Evolutionary conservation across 2,797 vertebrate species (phyloP), one percentile per base, ranked within the genome.

Genomic region (Crocidura indochinensis): DNA sequence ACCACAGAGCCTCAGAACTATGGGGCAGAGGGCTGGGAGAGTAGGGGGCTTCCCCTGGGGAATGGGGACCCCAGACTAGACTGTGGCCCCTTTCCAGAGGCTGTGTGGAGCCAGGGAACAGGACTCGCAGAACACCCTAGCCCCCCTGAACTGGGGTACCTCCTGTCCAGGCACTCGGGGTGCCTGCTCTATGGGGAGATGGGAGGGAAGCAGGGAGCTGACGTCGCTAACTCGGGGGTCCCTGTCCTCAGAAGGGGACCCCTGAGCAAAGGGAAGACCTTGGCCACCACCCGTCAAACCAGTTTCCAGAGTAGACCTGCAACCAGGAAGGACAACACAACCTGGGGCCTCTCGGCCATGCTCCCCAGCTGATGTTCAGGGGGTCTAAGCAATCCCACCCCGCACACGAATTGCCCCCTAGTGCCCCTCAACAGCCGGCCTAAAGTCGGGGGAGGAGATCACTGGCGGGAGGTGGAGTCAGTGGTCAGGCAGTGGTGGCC

Each of bases 231-330:
- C 72, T 27, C 51, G 10, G 12, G 12, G 0, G 6, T 17, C 68
- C 67, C 19, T 11, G 0, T 46, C 62, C 68, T n/a, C 3, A 31
- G 24, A 17, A 74, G 82, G 44, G 22, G 15, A 24, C 38, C 5
- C 82, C n/a, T 1, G 6, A 3, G 10, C 29, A 17, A 17, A 60
- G 56, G 56, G 56, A 6, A 14, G 65, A 26, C 29, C 84, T 51
- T 51, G 14, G 12, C 56, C 29, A 38, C 88, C 76, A 93, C 96
- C 84, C 67, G 90, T 49, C 90, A 53, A 47, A 92, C 91, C 93
- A 82, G 94, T 95, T 94, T 80, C 49, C 7, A 38, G 67, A 31
- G 56, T 86, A 46, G 20, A 49, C 47, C 0, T 78, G 83, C 79
- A 53, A 24, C 53, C 88, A 38, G 6, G 14, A 60, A 19, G 56